A percentile compares a stretch with the other conserved stretches of the same genome.
Conservation (phyloP, 2,888 invertebrate genomes). For the Vesta saturnalis region DNA sequence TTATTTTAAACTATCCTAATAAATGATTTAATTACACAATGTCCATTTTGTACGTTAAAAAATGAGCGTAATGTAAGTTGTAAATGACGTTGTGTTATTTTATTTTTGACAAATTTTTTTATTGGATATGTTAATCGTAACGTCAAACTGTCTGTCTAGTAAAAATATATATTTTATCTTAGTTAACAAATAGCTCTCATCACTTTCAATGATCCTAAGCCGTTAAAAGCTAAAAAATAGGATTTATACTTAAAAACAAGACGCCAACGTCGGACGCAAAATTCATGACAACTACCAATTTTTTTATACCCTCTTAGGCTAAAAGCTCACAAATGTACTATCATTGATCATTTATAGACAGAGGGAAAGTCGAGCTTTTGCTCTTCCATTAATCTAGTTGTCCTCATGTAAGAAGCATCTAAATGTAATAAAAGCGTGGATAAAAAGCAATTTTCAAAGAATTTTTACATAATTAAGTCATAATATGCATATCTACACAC, state of each 20-base stretch:
- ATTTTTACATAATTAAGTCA: constrained; percentile 8
- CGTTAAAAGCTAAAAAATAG: constrained; percentile 17
- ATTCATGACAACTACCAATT: constrained; percentile 32
- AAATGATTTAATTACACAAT: too few relatives aligned
- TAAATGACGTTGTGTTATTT: too few relatives aligned
- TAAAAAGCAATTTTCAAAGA: constrained; percentile 9
- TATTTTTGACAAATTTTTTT: too few relatives aligned
- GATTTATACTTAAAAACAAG: constrained; percentile 24
- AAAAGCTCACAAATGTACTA: constrained; percentile 38
- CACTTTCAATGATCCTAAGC: constrained; percentile 14
- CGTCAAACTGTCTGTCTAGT: constrained; percentile 16
- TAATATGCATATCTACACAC: constrained; percentile 15
- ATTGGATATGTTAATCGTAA: neutral
- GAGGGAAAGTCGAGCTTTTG: constrained; percentile 30
- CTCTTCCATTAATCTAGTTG: constrained; percentile 33
- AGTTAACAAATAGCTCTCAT: neutral
- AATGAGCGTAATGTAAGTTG: too few relatives aligned
- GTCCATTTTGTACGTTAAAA: too few relatives aligned
- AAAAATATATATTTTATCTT: constrained; percentile 17
- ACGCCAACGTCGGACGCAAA: constrained; percentile 20
- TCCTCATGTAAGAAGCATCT: constrained; percentile 22
- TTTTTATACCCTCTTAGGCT: constrained; percentile 35
- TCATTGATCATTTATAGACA: constrained; percentile 39
- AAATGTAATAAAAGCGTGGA: constrained; percentile 20
- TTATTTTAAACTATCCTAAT: too few relatives aligned